Conservation (phyloP, 2,113 vertebrate species). For the Stigmatopora nigra region DNA sequence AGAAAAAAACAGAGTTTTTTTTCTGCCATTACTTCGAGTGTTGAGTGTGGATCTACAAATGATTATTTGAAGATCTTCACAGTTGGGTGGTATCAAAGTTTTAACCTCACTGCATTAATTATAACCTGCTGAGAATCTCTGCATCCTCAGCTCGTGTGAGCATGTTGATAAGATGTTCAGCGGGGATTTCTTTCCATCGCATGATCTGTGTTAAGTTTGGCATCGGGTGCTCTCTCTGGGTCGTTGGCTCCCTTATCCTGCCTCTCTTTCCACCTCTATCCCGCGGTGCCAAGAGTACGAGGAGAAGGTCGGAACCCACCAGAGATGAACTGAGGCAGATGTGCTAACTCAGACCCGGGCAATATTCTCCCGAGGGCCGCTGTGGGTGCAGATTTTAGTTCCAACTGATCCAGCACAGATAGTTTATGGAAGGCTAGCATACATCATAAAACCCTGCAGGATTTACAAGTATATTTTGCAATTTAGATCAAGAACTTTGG, state of each 20-base stretch:
- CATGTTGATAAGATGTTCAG: conserved; percentile 34
- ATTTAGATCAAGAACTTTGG: neutral
- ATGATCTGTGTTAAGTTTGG: conserved; percentile 18
- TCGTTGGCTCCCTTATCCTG: neutral
- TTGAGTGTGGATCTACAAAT: conserved; percentile 20
- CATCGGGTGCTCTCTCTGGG: conserved; percentile 10
- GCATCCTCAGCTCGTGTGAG: conserved; percentile 12
- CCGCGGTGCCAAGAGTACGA: neutral
- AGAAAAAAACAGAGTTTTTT: conserved; percentile 16
- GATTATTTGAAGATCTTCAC: conserved; percentile 38
- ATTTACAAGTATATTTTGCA: no score
- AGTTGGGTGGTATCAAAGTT: conserved; percentile 65
- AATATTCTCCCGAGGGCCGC: no score
- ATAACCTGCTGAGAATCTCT: conserved; percentile 69
- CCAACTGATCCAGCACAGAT: no score
- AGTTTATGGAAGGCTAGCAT: no score
- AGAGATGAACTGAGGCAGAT: no score
- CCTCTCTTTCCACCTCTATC: neutral
- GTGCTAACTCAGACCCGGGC: no score
- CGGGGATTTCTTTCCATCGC: conserved; percentile 30
- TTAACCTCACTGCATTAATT: conserved; percentile 70
- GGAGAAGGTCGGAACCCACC: no score
- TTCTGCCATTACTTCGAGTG: conserved; percentile 11
- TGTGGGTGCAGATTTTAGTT: no score
- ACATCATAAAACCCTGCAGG: no score